Percentiles rank a stretch among this genome's conserved stretches.
Evolutionary conservation across 1,140 invertebrate species (phyloP).

Genomic region (Cryptotermes secundus): DNA sequence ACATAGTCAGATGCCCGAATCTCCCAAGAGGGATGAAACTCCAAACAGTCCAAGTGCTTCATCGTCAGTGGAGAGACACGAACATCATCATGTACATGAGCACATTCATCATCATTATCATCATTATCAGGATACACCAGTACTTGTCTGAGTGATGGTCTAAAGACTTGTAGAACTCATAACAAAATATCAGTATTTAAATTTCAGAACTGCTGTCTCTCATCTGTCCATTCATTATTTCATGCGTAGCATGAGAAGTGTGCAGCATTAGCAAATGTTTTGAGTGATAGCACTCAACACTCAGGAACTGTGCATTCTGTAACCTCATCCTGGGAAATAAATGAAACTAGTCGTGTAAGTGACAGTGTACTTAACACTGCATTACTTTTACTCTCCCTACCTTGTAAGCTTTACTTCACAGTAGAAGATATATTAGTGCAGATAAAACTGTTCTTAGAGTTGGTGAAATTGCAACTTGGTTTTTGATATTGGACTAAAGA

Average conservation of each 20-base stretch:
- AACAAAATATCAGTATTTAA: too few species aligned
- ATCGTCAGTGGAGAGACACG: constrained; percentile 49
- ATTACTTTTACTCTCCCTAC: neutral
- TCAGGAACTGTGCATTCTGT: constrained; percentile 2
- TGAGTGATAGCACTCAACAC: neutral
- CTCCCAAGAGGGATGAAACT: constrained; percentile 43
- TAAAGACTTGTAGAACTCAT: too few species aligned
- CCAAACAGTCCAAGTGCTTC: constrained; percentile 39
- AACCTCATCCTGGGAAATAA: neutral
- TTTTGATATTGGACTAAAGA: neutral
- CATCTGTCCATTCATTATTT: neutral
- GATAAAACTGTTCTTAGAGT: neutral
- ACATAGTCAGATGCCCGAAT: constrained; percentile 27
- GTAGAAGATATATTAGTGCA: neutral
- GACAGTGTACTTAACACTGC: neutral
- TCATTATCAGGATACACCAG: constrained; percentile 59
- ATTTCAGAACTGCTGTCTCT: neutral
- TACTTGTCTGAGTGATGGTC: neutral
- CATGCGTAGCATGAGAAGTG: neutral
- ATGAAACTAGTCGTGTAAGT: neutral
- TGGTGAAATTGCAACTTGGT: neutral
- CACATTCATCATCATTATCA: constrained; percentile 84
- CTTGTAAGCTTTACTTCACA: neutral
- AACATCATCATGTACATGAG: constrained; percentile 73
- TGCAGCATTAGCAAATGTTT: neutral